phyloP scores from a whole-genome alignment of 1,140 invertebrate genomes.

The Leptopilina clavipes region DNA sequence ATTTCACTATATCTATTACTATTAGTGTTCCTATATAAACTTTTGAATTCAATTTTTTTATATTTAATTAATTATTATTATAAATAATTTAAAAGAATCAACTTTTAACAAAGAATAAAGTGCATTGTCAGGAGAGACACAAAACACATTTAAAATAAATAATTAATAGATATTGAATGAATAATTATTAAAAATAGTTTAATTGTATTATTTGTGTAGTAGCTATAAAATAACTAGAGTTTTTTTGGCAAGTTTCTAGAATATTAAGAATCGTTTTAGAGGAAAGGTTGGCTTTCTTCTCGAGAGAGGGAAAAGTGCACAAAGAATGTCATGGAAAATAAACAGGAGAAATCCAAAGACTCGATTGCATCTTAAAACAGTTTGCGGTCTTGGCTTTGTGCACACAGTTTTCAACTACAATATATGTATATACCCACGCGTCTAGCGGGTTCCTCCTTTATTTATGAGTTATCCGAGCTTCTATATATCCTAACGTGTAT shows the following conservation, averaged over 20 bases:
- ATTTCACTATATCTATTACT: too few relatives aligned
- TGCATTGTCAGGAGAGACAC: background rate
- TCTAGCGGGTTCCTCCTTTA: conserved; percentile 57
- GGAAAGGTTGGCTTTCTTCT: conserved; percentile 25
- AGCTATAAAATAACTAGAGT: background rate
- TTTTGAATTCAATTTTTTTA: too few relatives aligned
- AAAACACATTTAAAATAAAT: background rate
- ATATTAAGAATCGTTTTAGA: background rate
- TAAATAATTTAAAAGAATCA: too few relatives aligned
- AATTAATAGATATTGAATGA: too few relatives aligned
- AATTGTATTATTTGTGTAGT: background rate
- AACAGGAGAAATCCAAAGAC: conserved; percentile 31
- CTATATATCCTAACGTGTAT: background rate
- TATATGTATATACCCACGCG: conserved; percentile 46
- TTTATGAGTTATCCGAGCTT: conserved; percentile 54
- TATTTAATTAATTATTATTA: too few relatives aligned
- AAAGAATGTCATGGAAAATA: conserved; percentile 24
- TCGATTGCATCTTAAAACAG: conserved; percentile 54
- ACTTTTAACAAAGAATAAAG: too few relatives aligned
- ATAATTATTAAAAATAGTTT: too few relatives aligned
- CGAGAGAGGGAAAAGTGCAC: conserved; percentile 19
- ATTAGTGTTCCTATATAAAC: too few relatives aligned
- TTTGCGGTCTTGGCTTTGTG: conserved; percentile 51
- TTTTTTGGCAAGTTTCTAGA: background rate
- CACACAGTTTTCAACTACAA: conserved; percentile 32